Conservation (phyloP, 1,140 invertebrate genomes). For the Stegodyphus dumicola region DNA sequence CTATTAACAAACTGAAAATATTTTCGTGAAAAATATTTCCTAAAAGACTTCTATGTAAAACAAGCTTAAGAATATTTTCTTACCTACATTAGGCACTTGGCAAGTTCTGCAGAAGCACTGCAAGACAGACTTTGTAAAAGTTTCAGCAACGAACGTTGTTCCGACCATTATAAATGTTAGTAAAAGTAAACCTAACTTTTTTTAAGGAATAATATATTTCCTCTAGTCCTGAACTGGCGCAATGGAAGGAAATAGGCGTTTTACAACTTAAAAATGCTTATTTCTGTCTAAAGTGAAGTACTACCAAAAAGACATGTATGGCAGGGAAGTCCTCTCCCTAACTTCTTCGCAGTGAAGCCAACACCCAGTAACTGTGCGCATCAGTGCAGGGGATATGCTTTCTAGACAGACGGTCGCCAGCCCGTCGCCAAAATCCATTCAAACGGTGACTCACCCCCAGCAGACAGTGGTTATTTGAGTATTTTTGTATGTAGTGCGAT, state of each 20-base stretch:
- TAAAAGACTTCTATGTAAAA: too few species aligned
- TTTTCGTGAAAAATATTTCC: too few species aligned
- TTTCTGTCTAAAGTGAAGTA: not conserved
- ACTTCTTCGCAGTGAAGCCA: slow-evolving; percentile 50
- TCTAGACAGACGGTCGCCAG: slow-evolving; percentile 46
- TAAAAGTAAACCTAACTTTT: not conserved
- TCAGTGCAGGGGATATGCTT: not conserved
- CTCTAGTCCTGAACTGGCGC: not conserved
- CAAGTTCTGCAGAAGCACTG: slow-evolving; percentile 91
- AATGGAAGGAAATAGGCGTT: not conserved
- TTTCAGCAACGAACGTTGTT: slow-evolving; percentile 81
- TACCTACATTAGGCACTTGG: slow-evolving; percentile 69
- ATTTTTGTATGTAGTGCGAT: too few species aligned
- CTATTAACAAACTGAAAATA: too few species aligned
- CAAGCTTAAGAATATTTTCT: slow-evolving; percentile 15
- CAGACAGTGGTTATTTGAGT: too few species aligned
- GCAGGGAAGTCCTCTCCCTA: not conserved
- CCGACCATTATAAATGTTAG: slow-evolving; percentile 40
- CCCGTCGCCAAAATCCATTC: slow-evolving; percentile 53
- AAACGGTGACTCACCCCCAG: slow-evolving; percentile 25
- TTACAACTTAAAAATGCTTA: not conserved
- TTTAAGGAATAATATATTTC: not conserved
- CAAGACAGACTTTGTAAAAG: slow-evolving; percentile 86
- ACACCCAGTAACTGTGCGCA: slow-evolving; percentile 51
- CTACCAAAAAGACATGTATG: not conserved